Conservation (phyloP, 2,113 vertebrate genomes). For the Corapipo altera region DNA sequence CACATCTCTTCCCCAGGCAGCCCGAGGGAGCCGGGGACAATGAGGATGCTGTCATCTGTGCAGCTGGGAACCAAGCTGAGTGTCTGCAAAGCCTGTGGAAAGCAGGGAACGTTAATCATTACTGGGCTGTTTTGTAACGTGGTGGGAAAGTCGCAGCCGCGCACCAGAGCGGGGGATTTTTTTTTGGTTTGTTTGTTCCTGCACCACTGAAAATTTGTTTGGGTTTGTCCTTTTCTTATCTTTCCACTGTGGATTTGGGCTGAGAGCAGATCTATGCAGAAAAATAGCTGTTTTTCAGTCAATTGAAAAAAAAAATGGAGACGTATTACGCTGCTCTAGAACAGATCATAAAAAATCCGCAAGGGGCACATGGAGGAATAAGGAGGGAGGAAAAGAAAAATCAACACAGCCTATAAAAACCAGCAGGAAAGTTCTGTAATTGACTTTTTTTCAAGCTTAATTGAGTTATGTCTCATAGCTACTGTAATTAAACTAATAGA, state of each 20-base stretch:
- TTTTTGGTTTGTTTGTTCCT: not conserved
- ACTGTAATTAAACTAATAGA: constrained; percentile 55
- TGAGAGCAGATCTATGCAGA: not conserved
- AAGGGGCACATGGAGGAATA: constrained; percentile 4
- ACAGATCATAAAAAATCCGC: constrained; percentile 22
- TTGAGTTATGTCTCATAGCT: constrained; percentile 52
- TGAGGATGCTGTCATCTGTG: accelerated
- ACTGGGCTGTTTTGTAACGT: not conserved
- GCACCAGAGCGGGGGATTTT: not conserved
- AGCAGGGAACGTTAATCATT: not conserved
- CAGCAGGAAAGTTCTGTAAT: constrained; percentile 61
- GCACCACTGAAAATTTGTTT: not conserved
- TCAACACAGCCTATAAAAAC: constrained; percentile 28
- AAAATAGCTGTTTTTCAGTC: not conserved
- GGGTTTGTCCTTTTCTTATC: not conserved
- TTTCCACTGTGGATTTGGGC: not conserved
- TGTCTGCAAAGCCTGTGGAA: not conserved
- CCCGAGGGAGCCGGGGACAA: not conserved
- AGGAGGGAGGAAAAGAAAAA: constrained; percentile 41
- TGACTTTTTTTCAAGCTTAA: constrained; percentile 27
- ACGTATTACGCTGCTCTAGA: not conserved
- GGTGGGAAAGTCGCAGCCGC: not conserved
- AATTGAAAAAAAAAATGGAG: not conserved
- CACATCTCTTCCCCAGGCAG: not conserved
- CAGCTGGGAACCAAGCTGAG: not conserved